A percentile compares a stretch with the other conserved stretches of the same genome.
These are phyloP conservation scores for Callocephalon fimbriatum DNA, from an alignment of 2,113 vertebrate species.

Conservation along the genomic window DNA sequence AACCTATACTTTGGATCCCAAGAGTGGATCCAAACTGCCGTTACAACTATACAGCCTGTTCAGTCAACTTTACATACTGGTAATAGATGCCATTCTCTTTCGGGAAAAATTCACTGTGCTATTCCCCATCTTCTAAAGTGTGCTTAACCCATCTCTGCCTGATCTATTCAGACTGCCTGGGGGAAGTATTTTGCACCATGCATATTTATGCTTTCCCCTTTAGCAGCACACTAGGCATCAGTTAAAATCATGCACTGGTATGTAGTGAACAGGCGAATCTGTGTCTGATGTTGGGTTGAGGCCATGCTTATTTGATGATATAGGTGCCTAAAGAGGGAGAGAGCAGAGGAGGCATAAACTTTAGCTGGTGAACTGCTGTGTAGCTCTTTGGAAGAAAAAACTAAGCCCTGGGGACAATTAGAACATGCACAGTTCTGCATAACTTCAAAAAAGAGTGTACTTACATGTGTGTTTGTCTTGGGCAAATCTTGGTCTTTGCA, in stretches of 20 bases:
- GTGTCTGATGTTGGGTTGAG: background rate
- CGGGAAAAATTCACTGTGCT: background rate
- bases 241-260: background rate
- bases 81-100: background rate
- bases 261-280: background rate
- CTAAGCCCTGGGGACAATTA: background rate
- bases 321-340: background rate
- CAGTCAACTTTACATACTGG: no score
- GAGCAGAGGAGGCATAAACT: background rate
- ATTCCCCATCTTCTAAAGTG: background rate
- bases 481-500: background rate
- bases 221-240: background rate
- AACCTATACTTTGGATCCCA: background rate
- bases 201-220: background rate
- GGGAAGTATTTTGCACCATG: background rate
- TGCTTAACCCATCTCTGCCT: background rate
- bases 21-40: background rate
- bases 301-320: background rate
- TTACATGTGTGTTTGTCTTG: background rate
- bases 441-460: background rate
- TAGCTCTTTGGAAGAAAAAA: background rate
- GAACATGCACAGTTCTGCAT: background rate
- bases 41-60: accelerated
- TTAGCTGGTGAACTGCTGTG: background rate
- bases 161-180: background rate